Conservation (phyloP, 2,113 vertebrate species). For the Scytalopus superciliaris region DNA sequence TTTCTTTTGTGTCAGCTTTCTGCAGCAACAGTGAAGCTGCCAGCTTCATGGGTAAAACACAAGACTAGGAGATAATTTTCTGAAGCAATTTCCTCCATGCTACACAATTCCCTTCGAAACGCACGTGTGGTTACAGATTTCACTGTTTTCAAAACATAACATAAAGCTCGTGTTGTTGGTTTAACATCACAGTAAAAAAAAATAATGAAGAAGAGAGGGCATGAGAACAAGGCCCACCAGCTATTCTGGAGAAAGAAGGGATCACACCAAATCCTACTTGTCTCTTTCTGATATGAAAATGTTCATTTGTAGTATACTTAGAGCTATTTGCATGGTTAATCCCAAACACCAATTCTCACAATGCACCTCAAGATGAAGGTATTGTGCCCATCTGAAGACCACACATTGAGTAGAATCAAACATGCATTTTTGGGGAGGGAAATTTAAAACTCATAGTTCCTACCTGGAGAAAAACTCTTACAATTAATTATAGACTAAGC, state of each 20-base stretch:
- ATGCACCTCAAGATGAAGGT: background rate
- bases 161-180: background rate
- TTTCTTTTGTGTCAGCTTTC: background rate
- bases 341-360: background rate
- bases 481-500: background rate
- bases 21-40: background rate
- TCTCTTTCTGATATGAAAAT: background rate
- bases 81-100: background rate
- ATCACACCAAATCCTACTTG: background rate
- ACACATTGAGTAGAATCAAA: background rate
- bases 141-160: background rate
- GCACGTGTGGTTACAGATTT: background rate
- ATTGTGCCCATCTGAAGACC: background rate
- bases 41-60: background rate
- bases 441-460: background rate
- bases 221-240: background rate
- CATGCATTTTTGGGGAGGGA: fast-evolving
- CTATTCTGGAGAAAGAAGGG: background rate
- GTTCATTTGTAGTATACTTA: background rate
- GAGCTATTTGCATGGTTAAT: background rate
- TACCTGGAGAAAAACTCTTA: background rate
- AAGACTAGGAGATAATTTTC: background rate
- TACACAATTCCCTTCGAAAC: background rate
- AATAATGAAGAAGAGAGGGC: background rate
- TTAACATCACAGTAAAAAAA: background rate